Conservation (phyloP, 1,140 invertebrate species). For the Zaprionus ghesquierei region DNA sequence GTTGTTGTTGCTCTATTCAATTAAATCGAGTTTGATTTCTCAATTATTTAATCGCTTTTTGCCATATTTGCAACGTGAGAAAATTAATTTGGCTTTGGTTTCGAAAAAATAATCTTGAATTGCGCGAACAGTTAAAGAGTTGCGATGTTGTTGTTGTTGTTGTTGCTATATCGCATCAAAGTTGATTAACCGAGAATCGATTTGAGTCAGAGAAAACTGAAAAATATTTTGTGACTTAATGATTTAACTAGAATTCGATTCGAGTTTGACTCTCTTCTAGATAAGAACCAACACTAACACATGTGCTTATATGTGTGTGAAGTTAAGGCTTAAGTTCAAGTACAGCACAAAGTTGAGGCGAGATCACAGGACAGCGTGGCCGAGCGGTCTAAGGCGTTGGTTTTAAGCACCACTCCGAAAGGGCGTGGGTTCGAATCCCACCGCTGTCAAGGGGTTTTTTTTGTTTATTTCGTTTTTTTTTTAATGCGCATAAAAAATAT, state of each 20-base stretch:
- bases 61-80: slow-evolving; percentile 58
- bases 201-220: background rate
- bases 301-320: background rate
- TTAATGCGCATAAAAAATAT: background rate
- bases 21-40: slow-evolving; percentile 53
- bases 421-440: slow-evolving; percentile 92
- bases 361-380: slow-evolving; percentile 11
- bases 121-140: slow-evolving; percentile 1
- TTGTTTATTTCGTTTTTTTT: background rate
- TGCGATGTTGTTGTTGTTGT: background rate
- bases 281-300: background rate
- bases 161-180: background rate
- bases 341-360: background rate
- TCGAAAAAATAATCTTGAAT: background rate
- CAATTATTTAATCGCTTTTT: slow-evolving; percentile 70
- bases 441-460: slow-evolving; percentile 86
- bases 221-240: background rate
- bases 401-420: slow-evolving; percentile 92
- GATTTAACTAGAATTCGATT: background rate
- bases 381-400: slow-evolving; percentile 28
- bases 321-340: background rate
- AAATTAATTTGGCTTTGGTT: slow-evolving; percentile 46
- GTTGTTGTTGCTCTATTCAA: slow-evolving; percentile 25
- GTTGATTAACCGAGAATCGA: background rate
- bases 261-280: background rate